Base-by-base conservation (phyloP, 2,113 vertebrate species). In the Barbus barbus region DNA sequence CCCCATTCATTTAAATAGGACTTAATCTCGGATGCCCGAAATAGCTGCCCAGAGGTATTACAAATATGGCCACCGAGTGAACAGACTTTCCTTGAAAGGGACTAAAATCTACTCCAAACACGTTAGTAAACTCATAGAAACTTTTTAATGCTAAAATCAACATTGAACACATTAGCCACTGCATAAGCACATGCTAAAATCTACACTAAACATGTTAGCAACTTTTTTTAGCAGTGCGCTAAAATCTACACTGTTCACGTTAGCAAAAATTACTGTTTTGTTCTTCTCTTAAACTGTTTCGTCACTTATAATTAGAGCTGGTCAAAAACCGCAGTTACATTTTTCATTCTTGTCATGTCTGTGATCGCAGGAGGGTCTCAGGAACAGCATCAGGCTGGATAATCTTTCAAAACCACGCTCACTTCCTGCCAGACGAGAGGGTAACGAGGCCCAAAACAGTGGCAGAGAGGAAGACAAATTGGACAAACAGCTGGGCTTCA, bases 401-500 rank as follows among this genome's bases (percentile, higher is more conserved):
- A 38, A 80, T 80, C 58, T 80, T 69, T 46, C 61, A 69, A 76
- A 76, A 53, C 28, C 26, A 4, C 22, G 81, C 33, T 33, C 36
- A 81, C 56, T 71, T 84, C 51, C 82, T 67, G 71, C 38, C 36
- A 81, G 73, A 80, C 78, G 9, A 26, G 48, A 76, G 31, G 58
- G 65, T 77, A 79, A 83, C 67, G 38, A 79, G 56, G 16, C 51
- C 63, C 76, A 72, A 78, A 80, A 58, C 76, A 60, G 24, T 72
- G 76, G 33, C 76, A 84, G 83, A 84, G 63, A 79, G 56, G 73
- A 65, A 73, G 78, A 81, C 71, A 77, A 83, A 84, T 58, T 81
- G 77, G 77, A 69, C 78, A 81, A 67, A 77, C 78, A 84, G 53
- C 72, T 84, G 69, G 61, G 36, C 60, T 80, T 83, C 44, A 53